Percentiles rank a stretch among this genome's conserved stretches.
phyloP scores from a whole-genome alignment of 2,888 invertebrate genomes.

The Masnerella sp. region DNA sequence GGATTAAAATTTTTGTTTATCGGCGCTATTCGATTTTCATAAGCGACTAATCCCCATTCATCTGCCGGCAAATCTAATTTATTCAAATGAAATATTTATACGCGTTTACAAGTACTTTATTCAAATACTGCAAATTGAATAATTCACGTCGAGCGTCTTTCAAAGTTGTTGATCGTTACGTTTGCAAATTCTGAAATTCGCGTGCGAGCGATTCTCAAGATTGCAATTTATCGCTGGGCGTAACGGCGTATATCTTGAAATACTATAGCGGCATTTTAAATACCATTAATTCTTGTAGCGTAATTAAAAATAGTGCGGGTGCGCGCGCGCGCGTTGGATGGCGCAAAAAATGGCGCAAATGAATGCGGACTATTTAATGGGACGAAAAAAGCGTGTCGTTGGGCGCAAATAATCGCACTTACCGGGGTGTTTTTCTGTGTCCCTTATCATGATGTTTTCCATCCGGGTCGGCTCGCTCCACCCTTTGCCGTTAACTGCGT shows the following conservation, averaged over 20 bases:
- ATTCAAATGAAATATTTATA: neutral
- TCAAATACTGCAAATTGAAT: neutral
- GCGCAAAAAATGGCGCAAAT: neutral
- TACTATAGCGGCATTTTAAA: neutral
- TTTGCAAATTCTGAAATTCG: slow-evolving; percentile 16
- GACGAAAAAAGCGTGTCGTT: too few species aligned
- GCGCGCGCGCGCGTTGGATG: too few species aligned
- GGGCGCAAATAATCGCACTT: slow-evolving; percentile 8
- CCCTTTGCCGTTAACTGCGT: slow-evolving; percentile 91
- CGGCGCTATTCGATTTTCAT: too few species aligned
- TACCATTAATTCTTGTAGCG: neutral
- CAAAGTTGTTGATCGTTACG: slow-evolving; percentile 1
- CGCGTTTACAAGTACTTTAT: neutral
- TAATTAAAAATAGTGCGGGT: neutral
- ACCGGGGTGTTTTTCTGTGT: slow-evolving; percentile 92
- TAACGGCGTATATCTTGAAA: slow-evolving; percentile 20
- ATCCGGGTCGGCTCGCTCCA: slow-evolving; percentile 86
- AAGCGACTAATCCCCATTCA: too few species aligned
- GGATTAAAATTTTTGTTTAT: too few species aligned
- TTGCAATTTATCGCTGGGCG: slow-evolving; percentile 38
- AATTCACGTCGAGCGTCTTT: slow-evolving; percentile 6
- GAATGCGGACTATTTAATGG: too few species aligned
- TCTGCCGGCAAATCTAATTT: too few species aligned
- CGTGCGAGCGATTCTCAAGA: slow-evolving; percentile 27
- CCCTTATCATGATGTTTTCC: slow-evolving; percentile 92